phyloP scores from a whole-genome alignment of 2,113 vertebrate species.

The Hypanus sabinus region DNA sequence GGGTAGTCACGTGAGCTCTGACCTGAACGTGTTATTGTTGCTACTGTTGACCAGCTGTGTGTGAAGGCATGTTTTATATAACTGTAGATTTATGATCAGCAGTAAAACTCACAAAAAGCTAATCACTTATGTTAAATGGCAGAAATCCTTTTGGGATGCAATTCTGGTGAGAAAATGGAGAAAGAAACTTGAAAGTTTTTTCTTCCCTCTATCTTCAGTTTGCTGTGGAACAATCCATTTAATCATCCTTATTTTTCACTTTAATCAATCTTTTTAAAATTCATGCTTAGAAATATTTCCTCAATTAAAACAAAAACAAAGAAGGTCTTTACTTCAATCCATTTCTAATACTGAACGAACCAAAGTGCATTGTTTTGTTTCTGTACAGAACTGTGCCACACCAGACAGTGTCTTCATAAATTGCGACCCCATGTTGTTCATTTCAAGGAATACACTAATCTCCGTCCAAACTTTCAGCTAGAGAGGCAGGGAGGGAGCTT shows the following conservation, averaged over 20 bases:
- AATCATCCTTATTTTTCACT: neutral
- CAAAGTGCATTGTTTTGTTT: neutral
- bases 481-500: neutral
- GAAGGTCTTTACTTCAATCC: neutral
- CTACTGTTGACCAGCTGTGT: conserved; percentile 31
- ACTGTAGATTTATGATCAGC: conserved; percentile 25
- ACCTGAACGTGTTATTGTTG: conserved; percentile 22
- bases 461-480: neutral
- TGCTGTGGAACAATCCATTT: too few relatives aligned
- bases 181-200: neutral
- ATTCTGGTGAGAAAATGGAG: neutral
- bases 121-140: conserved; percentile 27
- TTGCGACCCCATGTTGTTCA: neutral
- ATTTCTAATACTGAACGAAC: neutral
- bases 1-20: neutral
- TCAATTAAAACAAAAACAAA: neutral
- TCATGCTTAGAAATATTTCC: neutral
- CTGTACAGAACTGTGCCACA: neutral
- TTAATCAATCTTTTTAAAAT: too few relatives aligned
- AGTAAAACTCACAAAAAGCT: conserved; percentile 27
- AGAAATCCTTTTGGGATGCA: neutral
- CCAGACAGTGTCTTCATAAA: neutral
- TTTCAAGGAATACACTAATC: neutral
- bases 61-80: conserved; percentile 35
- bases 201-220: neutral